Evolutionary conservation across 2,113 vertebrate genomes (phyloP).

Genomic region (Podocnemis expansa): DNA sequence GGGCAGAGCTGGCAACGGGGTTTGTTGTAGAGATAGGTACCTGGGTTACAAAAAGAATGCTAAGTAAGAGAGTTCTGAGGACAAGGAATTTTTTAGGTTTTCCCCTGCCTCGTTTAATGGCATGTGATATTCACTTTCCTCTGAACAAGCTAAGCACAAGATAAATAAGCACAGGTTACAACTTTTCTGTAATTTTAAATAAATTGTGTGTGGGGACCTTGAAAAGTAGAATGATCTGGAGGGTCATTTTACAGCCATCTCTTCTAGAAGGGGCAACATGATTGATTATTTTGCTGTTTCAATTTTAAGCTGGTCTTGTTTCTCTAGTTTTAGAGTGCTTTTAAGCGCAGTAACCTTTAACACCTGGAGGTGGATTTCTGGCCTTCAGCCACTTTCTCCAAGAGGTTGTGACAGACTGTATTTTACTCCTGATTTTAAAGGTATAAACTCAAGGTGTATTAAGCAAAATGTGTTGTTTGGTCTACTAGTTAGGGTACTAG

Average conservation of each 20-base stretch:
- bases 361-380: not conserved
- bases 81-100: not conserved
- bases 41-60: too few relatives aligned
- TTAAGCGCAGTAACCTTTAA: not conserved
- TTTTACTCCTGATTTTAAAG: not conserved
- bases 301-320: not conserved
- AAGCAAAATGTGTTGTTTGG: not conserved
- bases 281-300: not conserved
- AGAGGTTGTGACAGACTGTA: not conserved
- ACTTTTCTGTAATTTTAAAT: not conserved
- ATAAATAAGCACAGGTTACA: not conserved
- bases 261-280: not conserved
- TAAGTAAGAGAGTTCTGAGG: too few relatives aligned
- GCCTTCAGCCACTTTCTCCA: not conserved
- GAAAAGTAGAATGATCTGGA: too few relatives aligned
- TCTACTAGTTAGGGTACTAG: not conserved
- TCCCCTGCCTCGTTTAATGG: not conserved
- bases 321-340: not conserved
- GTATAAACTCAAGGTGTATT: too few relatives aligned
- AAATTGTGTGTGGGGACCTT: not conserved
- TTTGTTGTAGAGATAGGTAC: too few relatives aligned
- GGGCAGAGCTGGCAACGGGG: too few relatives aligned
- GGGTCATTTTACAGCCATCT: not conserved
- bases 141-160: not conserved
- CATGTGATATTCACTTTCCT: not conserved